These are phyloP conservation scores for Reticulitermes speratus DNA, from an alignment of 1,140 invertebrate genomes.

Conservation along the genomic window DNA sequence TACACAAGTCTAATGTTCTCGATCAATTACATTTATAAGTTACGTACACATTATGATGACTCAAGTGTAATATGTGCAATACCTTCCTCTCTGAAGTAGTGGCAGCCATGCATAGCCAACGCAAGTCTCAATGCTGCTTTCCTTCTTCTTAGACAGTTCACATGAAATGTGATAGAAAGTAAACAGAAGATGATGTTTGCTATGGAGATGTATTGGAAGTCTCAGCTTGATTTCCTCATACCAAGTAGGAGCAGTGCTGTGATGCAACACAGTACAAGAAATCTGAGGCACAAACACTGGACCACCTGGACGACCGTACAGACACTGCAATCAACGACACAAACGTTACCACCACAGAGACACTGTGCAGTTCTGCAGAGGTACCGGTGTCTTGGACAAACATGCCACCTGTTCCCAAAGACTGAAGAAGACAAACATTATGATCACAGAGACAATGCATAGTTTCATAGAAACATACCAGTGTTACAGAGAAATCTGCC, in stretches of 20 bases:
- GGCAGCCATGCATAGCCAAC: slow-evolving; percentile 92
- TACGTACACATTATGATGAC: too few relatives aligned
- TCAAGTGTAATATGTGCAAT: too few relatives aligned
- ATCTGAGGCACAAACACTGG: slow-evolving; percentile 60
- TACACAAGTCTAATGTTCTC: too few relatives aligned
- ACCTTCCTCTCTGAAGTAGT: slow-evolving; percentile 76
- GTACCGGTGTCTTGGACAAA: too few relatives aligned
- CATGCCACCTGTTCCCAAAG: too few relatives aligned
- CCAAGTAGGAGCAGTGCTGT: slow-evolving; percentile 78
- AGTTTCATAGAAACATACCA: too few relatives aligned
- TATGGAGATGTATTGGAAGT: slow-evolving; percentile 73
- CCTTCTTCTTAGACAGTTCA: slow-evolving; percentile 79
- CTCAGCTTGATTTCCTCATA: slow-evolving; percentile 87
- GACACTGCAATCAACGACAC: slow-evolving; percentile 57
- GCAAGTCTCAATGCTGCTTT: slow-evolving; percentile 75
- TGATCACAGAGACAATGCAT: too few relatives aligned
- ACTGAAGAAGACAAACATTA: too few relatives aligned
- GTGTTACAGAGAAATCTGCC: too few relatives aligned
- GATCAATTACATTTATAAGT: too few relatives aligned
- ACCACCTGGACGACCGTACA: slow-evolving; percentile 70
- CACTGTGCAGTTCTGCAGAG: too few relatives aligned
- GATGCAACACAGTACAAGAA: slow-evolving; percentile 74
- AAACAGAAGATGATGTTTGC: slow-evolving; percentile 82
- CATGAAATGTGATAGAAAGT: slow-evolving; percentile 88
- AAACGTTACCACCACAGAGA: too few relatives aligned